Base-by-base conservation (phyloP, 53 echinoderm and acorn worm genomes). In the Holothuria scabra region DNA sequence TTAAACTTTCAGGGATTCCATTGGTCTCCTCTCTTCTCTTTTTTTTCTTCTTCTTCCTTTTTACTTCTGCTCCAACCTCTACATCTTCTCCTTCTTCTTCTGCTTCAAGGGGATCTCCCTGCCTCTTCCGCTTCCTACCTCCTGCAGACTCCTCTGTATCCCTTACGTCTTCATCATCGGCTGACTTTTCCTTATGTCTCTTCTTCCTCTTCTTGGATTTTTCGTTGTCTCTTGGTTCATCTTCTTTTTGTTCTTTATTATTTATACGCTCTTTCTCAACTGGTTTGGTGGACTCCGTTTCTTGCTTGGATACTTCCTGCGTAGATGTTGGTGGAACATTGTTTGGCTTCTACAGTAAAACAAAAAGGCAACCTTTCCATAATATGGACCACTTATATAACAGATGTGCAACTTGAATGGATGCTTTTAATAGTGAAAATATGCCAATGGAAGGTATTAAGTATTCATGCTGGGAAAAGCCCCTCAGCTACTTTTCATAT, bases 11-110 rank as follows among this genome's bases (percentile, higher is more conserved):
- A 31, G 24, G 8, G 41, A 5, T 22, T 23, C 32, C 34, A 65
- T 83, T 25, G 3, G 69, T 22, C 58, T 52, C 44, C 2, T 84
- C 25, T 28, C 49, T 56, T 66, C 69, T 56, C 26, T 84, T 67
- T 70, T 84, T 67, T 37, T 84, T 67, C 66, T 84, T 67, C 70
- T 69, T 67, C 84, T 84, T 67, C 69, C 55, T 48, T 63, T 37
- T 22, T 19, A 16, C 19, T 44, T 48, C 19, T n/a, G 69, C 57
- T 20, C 70, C 11, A 32, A 37, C 7, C 24, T 25, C 33, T 22
- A 23, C 12, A 49, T 68, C 31, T 23, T 41, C 24, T 21, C 30
- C 68, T 46, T 26, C 70, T 26, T 55, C 46, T 46, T 7, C 56
- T 8, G 19, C 84, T 26, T 67, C 84, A 18, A 34, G 5, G 19